Evolutionary conservation across 2,888 invertebrate species (phyloP), one percentile per base, ranked within the genome.

Genomic region (Encarsia formosa): DNA sequence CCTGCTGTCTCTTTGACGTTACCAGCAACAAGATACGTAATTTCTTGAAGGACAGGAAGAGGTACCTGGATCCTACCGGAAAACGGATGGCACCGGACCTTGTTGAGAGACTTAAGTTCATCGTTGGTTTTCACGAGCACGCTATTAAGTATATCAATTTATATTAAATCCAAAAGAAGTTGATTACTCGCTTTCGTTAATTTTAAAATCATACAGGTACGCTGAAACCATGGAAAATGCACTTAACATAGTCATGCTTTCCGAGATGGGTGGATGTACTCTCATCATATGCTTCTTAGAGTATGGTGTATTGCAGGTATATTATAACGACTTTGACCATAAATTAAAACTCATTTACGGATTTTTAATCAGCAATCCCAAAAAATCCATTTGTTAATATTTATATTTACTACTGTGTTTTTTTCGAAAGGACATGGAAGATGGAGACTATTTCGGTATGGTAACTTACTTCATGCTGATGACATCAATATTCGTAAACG

Each of bases 181-280:
- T n/a, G n/a, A n/a, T n/a, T n/a, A n/a, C n/a, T n/a, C n/a, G n/a
- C n/a, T n/a, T 15, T 16, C 18, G 5, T 11, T 38, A 19, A 5
- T 29, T n/a, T 31, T 35, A 4, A 20, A 37, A 9, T 18, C 9
- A 8, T 39, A 15, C 23, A 70, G 71, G 41, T 71, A 64, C 37
- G 66, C 69, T 1, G 63, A 65, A 32, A 65, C 58, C 43, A 62
- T 71, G 34, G 70, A 70, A 45, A 62, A 63, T 24, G 61, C 68
- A 6, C 54, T 71, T 16, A 69, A 61, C 39, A 49, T 67, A 13
- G 67, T 67, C 0, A 65, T 66, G 54, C 59, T 67, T 1, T 64
- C 63, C 22, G 67, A 67, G 59, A 66, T 67, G 64, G 57, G 63
- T 18, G 67, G 67, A 1, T 66, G 65, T 42, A 67, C 67, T 1